Percentiles rank a stretch among this genome's conserved stretches.
These are phyloP conservation scores for Lanius ludovicianus DNA, from an alignment of 2,113 vertebrate species.

Conservation along the genomic window DNA sequence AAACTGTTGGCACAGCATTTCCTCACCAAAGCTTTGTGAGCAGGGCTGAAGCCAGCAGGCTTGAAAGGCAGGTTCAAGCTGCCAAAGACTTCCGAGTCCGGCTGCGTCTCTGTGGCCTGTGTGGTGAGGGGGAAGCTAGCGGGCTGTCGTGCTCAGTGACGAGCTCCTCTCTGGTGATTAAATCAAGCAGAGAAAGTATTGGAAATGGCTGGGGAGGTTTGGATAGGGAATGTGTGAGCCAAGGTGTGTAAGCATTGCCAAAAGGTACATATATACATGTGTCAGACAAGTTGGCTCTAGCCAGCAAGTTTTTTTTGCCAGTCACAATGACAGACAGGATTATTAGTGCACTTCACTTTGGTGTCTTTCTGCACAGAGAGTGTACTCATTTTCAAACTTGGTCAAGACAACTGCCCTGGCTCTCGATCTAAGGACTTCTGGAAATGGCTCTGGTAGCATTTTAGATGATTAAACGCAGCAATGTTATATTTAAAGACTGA, in stretches of 20 bases:
- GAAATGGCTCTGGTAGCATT: background rate
- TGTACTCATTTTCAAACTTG: background rate
- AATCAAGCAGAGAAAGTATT: background rate
- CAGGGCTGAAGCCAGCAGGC: background rate
- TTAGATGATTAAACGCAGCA: background rate
- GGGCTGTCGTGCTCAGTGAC: background rate
- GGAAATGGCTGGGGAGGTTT: background rate
- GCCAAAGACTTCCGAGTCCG: background rate
- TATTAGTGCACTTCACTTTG: background rate
- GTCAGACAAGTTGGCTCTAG: background rate
- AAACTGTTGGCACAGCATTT: fast-evolving
- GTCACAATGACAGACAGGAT: background rate
- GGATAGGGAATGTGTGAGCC: background rate
- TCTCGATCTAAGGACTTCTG: background rate
- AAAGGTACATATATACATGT: fast-evolving
- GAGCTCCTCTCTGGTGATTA: background rate
- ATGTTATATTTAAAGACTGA: background rate
- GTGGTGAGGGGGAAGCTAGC: background rate
- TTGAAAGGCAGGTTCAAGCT: background rate
- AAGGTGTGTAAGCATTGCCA: background rate
- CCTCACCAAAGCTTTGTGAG: background rate
- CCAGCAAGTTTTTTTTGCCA: background rate
- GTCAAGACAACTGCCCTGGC: background rate
- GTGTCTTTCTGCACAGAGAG: background rate
- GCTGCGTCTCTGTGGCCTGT: background rate